phyloP scores from a whole-genome alignment of 2,113 vertebrate species.

The Phycodurus eques region DNA sequence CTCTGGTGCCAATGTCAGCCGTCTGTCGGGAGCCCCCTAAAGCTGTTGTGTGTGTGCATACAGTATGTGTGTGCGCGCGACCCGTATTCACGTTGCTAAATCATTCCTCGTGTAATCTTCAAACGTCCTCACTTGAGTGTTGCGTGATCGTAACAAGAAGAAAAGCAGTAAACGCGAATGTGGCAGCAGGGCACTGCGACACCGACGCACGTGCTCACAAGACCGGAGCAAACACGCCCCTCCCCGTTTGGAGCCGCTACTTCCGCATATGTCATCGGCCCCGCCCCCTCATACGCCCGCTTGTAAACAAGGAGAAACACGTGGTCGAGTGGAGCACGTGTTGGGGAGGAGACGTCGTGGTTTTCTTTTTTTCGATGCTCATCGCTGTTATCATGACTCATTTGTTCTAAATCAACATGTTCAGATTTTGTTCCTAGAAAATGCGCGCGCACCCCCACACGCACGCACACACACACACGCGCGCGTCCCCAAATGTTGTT shows the following conservation, averaged over 20 bases:
- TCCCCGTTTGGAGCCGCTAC: constrained; percentile 16
- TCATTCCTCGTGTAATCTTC: no score
- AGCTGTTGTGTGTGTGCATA: no score
- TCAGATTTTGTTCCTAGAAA: constrained; percentile 11
- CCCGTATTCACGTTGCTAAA: no score
- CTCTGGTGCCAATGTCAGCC: no score
- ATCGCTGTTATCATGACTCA: constrained; percentile 11
- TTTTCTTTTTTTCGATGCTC: background rate
- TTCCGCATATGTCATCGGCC: constrained; percentile 60
- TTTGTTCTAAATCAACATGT: constrained; percentile 20
- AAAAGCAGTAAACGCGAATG: background rate
- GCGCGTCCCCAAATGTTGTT: background rate
- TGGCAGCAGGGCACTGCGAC: constrained; percentile 61
- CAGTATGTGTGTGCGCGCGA: no score
- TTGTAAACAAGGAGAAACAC: constrained; percentile 68
- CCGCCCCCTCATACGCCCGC: constrained; percentile 23
- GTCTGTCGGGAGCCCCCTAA: no score
- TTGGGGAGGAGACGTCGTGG: background rate
- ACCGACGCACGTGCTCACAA: constrained; percentile 36
- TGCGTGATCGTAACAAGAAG: background rate
- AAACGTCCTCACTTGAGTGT: background rate
- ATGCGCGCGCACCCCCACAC: background rate
- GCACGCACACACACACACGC: background rate
- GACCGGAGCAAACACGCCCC: background rate
- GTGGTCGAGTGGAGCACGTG: constrained; percentile 54